phyloP scores from a whole-genome alignment of 1,140 invertebrate species.

The Proales similis region DNA sequence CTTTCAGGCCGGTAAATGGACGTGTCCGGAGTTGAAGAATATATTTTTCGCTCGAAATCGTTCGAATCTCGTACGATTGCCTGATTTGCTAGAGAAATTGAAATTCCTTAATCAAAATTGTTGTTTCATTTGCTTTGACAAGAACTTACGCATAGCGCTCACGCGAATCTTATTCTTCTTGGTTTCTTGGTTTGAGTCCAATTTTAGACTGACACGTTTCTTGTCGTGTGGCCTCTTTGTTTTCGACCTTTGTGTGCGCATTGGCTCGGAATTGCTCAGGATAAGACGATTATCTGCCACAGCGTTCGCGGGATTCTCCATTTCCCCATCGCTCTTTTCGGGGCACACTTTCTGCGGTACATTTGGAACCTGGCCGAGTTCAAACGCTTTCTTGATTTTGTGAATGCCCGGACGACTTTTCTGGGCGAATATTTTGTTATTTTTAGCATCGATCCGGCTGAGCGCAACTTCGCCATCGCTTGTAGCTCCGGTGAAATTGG shows the following conservation, averaged over 20 bases:
- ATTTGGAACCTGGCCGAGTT: slow-evolving; percentile 8
- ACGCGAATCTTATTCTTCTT: slow-evolving; percentile 24
- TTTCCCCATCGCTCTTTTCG: slow-evolving; percentile 31
- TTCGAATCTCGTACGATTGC: slow-evolving; percentile 14
- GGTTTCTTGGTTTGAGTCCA: slow-evolving; percentile 6
- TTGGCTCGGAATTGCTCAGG: no score
- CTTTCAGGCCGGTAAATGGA: no score
- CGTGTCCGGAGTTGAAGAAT: slow-evolving; percentile 30
- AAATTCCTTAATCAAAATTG: no score
- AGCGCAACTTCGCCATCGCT: slow-evolving; percentile 29
- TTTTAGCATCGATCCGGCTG: background rate
- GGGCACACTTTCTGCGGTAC: background rate
- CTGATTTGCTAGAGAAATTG: slow-evolving; percentile 14
- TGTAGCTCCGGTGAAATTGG: background rate
- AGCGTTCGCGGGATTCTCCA: slow-evolving; percentile 2
- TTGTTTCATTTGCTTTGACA: no score
- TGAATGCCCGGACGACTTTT: slow-evolving; percentile 5
- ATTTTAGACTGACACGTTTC: slow-evolving; percentile 17
- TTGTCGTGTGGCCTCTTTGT: slow-evolving; percentile 27
- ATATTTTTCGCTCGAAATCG: slow-evolving; percentile 36
- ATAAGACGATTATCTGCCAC: slow-evolving; percentile 15
- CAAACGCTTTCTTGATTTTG: background rate
- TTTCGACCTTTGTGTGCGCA: background rate
- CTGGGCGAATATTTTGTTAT: background rate
- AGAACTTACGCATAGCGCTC: no score